phyloP scores from a whole-genome alignment of 2,113 vertebrate species.

The Pygoscelis antarcticus region DNA sequence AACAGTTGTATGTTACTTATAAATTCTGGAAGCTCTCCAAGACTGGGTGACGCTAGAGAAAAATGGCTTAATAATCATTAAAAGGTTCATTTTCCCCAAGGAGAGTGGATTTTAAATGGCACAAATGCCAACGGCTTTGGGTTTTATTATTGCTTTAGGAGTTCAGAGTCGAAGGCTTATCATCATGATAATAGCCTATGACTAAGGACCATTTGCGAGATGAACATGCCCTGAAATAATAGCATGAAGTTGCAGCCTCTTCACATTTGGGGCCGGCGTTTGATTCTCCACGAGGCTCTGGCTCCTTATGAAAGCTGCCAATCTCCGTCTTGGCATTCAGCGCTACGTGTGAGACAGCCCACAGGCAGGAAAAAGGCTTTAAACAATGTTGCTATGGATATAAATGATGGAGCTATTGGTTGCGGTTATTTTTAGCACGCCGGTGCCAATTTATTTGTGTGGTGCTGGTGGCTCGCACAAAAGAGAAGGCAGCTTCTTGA shows the following conservation, averaged over 20 bases:
- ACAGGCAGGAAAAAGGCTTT: constrained; percentile 68
- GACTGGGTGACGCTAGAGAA: constrained; percentile 10
- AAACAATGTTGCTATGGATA: constrained; percentile 78
- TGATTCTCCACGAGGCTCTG: constrained; percentile 14
- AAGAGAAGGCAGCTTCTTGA: constrained; percentile 27
- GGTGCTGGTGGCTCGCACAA: constrained; percentile 37
- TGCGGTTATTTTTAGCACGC: constrained; percentile 75
- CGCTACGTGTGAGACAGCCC: constrained; percentile 25
- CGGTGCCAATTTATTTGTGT: constrained; percentile 69
- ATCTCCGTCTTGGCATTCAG: constrained; percentile 8
- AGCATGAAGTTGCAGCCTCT: background rate
- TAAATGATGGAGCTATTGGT: constrained; percentile 60
- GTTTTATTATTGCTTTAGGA: constrained; percentile 35
- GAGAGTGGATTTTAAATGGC: constrained; percentile 38
- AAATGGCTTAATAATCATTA: constrained; percentile 52
- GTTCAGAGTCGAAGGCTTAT: constrained; percentile 1
- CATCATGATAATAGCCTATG: constrained; percentile 27
- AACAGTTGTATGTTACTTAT: background rate
- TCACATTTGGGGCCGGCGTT: background rate
- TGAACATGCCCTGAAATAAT: constrained; percentile 40
- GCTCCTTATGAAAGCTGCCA: constrained; percentile 6
- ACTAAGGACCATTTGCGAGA: constrained; percentile 37
- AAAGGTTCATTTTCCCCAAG: constrained; percentile 55
- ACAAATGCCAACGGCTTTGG: constrained; percentile 5
- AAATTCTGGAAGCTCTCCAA: constrained; percentile 27